Evolutionary conservation across 2,888 invertebrate genomes (phyloP), one percentile per base, ranked within the genome.

Genomic region (Chirona hameri): DNA sequence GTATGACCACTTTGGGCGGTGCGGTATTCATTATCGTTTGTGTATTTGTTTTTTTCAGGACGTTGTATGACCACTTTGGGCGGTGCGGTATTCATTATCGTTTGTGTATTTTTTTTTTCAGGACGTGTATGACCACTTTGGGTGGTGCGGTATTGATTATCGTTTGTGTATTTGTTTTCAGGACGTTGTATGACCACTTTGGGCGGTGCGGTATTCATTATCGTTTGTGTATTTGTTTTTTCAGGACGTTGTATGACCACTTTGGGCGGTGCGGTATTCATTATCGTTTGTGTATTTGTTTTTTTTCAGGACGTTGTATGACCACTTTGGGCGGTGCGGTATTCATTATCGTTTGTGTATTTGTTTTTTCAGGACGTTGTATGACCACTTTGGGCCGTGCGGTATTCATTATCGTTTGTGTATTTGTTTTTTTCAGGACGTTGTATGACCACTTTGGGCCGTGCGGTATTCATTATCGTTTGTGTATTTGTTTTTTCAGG

Each of bases 221-320:
- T 39, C 10, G 29, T 72, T 31, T 72, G 5, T n/a, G 72, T 72
- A 3, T 31, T 2, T 39, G 4, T 82, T 2, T 48, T 69, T 87
- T 88, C 84, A 86, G 87, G 55, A 86, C 85, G 82, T 82, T 88
- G 39, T 90, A 93, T 85, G 91, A 92, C 14, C 92, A 93, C 0
- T 93, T 94, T 86, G 94, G 93, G 0, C 87, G 89, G 0, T 95
- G 94, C 86, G 95, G 91, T 0, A 88, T 91, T 9, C 95, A n/a
- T 39, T 39, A 39, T 39, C 10, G 29, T 72, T 31, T 72, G 5
- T n/a, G 72, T 72, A 3, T 31, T 2, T 39, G 4, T n/a, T n/a
- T 82, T 2, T 48, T 69, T 87, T 88, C 84, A 86, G 87, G 55
- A 86, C 85, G 82, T 82, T 88, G 39, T 90, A 93, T 85, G 91